Conservation (phyloP, 2,888 invertebrate species). For the Calameuta pallipes region DNA sequence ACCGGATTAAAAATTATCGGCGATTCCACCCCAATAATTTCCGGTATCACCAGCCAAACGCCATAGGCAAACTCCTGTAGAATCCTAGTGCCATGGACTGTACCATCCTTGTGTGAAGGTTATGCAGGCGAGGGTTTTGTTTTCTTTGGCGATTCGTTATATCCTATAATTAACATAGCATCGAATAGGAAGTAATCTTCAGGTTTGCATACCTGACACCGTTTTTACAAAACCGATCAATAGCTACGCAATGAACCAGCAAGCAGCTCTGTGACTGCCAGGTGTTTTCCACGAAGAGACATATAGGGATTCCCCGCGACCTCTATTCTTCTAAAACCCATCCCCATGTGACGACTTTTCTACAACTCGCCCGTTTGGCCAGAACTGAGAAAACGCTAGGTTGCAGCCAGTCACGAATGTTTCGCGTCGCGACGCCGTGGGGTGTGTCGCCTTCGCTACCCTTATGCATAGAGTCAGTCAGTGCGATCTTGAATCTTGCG, state of each 20-base stretch:
- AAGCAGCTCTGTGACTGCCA: background rate
- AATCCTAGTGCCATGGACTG: background rate
- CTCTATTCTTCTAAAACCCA: background rate
- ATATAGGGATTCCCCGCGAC: background rate
- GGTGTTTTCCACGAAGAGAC: background rate
- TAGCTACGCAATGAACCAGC: background rate
- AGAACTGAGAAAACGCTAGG: background rate
- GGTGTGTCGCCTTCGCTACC: background rate
- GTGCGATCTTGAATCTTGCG: background rate
- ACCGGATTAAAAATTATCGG: slow-evolving; percentile 11
- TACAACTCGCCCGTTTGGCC: background rate
- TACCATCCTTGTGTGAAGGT: too few relatives aligned
- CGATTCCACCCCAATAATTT: slow-evolving; percentile 20
- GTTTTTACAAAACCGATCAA: background rate
- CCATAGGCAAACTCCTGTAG: background rate
- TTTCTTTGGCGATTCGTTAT: background rate
- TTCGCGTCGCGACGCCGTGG: background rate
- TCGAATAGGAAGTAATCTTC: background rate
- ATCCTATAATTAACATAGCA: background rate
- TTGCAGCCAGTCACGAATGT: slow-evolving; percentile 24
- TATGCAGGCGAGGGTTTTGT: background rate
- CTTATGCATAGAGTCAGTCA: background rate
- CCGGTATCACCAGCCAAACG: background rate
- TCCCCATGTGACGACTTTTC: background rate
- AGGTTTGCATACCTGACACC: background rate